Evolutionary conservation across 2,888 invertebrate species (phyloP).

Genomic region (Scaptodrosophila latifasciaeformis): DNA sequence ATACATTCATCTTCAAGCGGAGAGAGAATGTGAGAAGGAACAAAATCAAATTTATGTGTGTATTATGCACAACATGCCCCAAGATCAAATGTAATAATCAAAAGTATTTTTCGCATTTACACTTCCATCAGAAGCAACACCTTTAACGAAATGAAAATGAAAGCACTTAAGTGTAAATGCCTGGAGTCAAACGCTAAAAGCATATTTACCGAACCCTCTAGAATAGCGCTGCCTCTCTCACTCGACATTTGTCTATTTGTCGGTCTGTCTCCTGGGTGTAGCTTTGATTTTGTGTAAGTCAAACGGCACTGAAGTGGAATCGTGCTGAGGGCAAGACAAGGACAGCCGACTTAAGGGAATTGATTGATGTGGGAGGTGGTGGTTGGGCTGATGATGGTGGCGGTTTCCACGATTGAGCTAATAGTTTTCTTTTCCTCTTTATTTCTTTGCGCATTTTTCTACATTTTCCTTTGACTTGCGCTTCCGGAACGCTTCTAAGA

Average conservation of each 20-base stretch:
- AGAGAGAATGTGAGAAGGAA: no score
- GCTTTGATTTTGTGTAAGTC: conserved; percentile 26
- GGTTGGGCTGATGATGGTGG: no score
- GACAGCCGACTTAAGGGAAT: no score
- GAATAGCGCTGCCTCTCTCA: neutral
- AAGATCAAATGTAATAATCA: conserved; percentile 62
- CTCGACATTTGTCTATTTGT: conserved; percentile 4
- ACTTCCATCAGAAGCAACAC: conserved; percentile 52
- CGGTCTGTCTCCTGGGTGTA: conserved; percentile 12
- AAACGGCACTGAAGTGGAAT: conserved; percentile 6
- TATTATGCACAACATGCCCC: conserved; percentile 53
- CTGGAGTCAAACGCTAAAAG: conserved; percentile 62
- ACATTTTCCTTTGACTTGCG: conserved; percentile 44
- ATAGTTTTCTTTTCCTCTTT: conserved; percentile 49
- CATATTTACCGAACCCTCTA: conserved; percentile 50
- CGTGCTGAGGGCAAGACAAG: conserved; percentile 18
- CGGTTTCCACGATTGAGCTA: conserved; percentile 38
- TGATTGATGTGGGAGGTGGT: no score
- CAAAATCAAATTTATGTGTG: conserved; percentile 61
- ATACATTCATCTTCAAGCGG: no score
- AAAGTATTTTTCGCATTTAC: conserved; percentile 47
- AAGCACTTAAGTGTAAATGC: conserved; percentile 65
- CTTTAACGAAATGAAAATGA: conserved; percentile 47
- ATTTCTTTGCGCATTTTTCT: conserved; percentile 37
- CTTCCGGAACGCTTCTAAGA: conserved; percentile 49